Percentiles rank a stretch among this genome's conserved stretches.
These are phyloP conservation scores for Holothuria leucospilota DNA, from an alignment of 53 echinoderm and acorn worm species.

Conservation along the genomic window DNA sequence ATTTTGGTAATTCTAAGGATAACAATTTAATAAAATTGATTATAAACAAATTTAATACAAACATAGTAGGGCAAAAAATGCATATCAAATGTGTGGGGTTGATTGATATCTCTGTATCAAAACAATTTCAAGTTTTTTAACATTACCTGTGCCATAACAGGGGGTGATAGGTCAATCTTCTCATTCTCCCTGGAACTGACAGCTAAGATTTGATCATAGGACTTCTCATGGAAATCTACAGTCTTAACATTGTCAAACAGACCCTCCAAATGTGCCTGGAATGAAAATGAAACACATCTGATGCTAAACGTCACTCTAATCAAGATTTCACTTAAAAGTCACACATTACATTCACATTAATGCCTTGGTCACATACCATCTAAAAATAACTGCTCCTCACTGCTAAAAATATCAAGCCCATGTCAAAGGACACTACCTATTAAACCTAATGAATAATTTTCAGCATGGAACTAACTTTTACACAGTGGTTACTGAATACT, in stretches of 20 bases:
- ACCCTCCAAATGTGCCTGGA: constrained; percentile 90
- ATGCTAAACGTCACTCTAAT: neutral
- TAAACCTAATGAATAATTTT: neutral
- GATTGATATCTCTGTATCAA: no score
- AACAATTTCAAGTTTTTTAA: no score
- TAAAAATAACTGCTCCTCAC: neutral
- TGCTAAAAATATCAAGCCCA: neutral
- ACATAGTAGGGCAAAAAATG: no score
- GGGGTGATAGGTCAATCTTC: constrained; percentile 88
- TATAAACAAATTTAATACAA: no score
- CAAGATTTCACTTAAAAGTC: neutral
- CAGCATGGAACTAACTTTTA: no score
- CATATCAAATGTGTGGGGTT: no score
- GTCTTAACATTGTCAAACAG: constrained; percentile 98
- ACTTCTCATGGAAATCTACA: constrained; percentile 97
- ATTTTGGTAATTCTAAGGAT: no score
- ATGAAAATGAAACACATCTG: neutral
- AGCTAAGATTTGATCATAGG: constrained; percentile 90
- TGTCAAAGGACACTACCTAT: neutral
- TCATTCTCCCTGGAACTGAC: constrained; percentile 92
- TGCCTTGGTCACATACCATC: neutral
- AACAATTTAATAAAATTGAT: no score
- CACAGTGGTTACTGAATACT: no score
- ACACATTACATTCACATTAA: neutral
- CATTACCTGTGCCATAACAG: constrained; percentile 82